Evolutionary conservation across 2,797 vertebrate genomes (phyloP), one percentile per base, ranked within the genome.

Genomic region (Knipowitschia caucasica): DNA sequence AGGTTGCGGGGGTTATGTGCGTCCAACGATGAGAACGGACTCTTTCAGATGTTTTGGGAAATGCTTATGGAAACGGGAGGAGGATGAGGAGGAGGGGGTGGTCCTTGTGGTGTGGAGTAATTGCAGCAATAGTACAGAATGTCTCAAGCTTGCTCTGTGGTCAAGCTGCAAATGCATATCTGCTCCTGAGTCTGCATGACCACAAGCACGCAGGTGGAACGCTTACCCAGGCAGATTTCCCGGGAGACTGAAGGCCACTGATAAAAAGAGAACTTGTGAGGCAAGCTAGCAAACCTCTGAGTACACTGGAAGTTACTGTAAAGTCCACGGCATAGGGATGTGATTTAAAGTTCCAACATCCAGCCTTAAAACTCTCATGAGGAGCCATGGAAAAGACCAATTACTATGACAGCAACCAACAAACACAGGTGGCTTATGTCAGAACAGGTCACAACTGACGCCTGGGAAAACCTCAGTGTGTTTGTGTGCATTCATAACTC

Each of bases 31-130:
- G 40, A 80, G 84, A 86, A 82, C 81, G 78, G 71, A 84, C 69
- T 70, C 86, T 83, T 88, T 89, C 67, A 87, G 69, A 77, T 70
- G 74, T 80, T 85, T 81, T 77, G 77, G 71, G 72, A 77, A 70
- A 60, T 57, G 35, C 42, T 59, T 73, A 75, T 77, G 75, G 77
- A 77, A 71, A 62, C 57, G 30, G 72, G 67, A 65, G 70, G 77
- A 64, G 74, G 68, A 62, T 77, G 53, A 56, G 53, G 43, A 36
- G 65, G 67, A 72, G n/a, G n/a, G n/a, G n/a, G n/a, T n/a, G n/a
- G 62, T 73, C 60, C 55, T 66, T 50, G 67, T 1, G 40, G 75
- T 81, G 70, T 80, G 67, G 71, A 68, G 66, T 55, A 71, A 70
- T 70, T 50, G 9, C 53, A 64, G 61, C 46, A 79, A 69, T 58